These are phyloP conservation scores for Magallana nippona DNA, from an alignment of 2,888 invertebrate species.

Conservation along the genomic window DNA sequence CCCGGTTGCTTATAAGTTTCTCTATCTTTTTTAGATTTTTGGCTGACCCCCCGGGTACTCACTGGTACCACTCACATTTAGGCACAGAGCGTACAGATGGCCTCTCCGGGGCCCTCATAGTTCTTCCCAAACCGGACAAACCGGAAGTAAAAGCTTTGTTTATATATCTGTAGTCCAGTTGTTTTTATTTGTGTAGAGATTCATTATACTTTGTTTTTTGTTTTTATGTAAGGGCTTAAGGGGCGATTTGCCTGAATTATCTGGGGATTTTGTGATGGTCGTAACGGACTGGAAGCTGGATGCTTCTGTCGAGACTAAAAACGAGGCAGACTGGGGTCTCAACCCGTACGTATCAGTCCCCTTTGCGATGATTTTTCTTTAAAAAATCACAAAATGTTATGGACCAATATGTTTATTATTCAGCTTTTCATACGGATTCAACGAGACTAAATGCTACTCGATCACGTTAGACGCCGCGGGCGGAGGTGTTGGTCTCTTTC, in stretches of 20 bases:
- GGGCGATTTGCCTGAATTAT: constrained; percentile 22
- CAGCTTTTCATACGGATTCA: constrained; percentile 41
- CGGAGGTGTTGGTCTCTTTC: constrained; percentile 41
- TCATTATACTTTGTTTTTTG: background rate
- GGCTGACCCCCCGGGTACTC: constrained; percentile 57
- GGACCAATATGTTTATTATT: background rate
- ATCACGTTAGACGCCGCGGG: constrained; percentile 39
- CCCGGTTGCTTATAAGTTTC: too few relatives aligned
- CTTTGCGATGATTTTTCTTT: background rate
- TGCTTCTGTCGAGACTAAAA: constrained; percentile 40
- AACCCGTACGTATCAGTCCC: constrained; percentile 11
- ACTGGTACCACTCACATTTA: constrained; percentile 63
- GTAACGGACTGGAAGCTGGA: constrained; percentile 41
- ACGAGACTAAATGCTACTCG: constrained; percentile 41
- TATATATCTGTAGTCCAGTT: too few relatives aligned
- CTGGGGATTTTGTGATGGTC: constrained; percentile 41
- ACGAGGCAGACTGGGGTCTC: constrained; percentile 43
- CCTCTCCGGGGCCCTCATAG: constrained; percentile 56
- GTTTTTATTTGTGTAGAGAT: background rate
- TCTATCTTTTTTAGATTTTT: constrained; percentile 50
- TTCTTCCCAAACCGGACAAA: constrained; percentile 45
- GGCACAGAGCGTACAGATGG: constrained; percentile 60
- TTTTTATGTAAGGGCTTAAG: background rate
- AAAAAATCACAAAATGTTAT: too few relatives aligned
- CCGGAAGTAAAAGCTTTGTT: constrained; percentile 20